Percentiles rank a stretch among this genome's conserved stretches.
phyloP scores from a whole-genome alignment of 1,140 invertebrate species.

The Chionoecetes opilio region DNA sequence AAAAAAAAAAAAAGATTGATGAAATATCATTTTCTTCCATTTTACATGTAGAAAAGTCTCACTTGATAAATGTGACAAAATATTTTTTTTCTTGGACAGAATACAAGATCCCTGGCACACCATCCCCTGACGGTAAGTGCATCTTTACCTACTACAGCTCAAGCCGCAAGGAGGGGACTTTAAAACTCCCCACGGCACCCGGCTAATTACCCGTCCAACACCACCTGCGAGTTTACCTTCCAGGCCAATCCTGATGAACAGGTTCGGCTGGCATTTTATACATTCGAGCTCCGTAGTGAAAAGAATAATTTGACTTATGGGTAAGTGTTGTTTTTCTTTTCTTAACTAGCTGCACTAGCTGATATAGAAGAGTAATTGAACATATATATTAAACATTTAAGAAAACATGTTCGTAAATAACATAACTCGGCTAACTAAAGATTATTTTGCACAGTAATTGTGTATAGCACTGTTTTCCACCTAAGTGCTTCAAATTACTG shows the following conservation, averaged over 20 bases:
- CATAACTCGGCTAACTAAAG: no score
- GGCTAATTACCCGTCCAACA: conserved; percentile 96
- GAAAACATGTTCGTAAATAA: no score
- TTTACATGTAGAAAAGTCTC: neutral
- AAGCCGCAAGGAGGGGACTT: conserved; percentile 93
- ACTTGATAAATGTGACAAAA: neutral
- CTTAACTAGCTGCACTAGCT: neutral
- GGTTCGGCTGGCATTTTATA: conserved; percentile 95
- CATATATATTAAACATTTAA: neutral
- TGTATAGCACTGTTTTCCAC: no score
- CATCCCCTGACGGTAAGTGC: conserved; percentile 94
- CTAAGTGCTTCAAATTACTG: no score
- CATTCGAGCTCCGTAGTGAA: conserved; percentile 93
- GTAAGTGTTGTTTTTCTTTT: conserved; percentile 70
- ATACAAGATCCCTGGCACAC: conserved; percentile 97
- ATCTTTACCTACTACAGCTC: conserved; percentile 95
- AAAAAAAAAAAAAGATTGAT: no score
- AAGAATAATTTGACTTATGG: conserved; percentile 84
- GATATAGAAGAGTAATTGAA: neutral
- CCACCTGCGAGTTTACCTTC: conserved; percentile 96
- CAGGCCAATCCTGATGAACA: conserved; percentile 93
- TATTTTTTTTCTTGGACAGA: conserved; percentile 86
- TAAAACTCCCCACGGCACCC: conserved; percentile 98
- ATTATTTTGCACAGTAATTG: no score
- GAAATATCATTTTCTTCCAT: conserved; percentile 58